Percentiles rank a stretch among this genome's conserved stretches.
phyloP scores from a whole-genome alignment of 2,113 vertebrate genomes.

The Phalacrocorax aristotelis region DNA sequence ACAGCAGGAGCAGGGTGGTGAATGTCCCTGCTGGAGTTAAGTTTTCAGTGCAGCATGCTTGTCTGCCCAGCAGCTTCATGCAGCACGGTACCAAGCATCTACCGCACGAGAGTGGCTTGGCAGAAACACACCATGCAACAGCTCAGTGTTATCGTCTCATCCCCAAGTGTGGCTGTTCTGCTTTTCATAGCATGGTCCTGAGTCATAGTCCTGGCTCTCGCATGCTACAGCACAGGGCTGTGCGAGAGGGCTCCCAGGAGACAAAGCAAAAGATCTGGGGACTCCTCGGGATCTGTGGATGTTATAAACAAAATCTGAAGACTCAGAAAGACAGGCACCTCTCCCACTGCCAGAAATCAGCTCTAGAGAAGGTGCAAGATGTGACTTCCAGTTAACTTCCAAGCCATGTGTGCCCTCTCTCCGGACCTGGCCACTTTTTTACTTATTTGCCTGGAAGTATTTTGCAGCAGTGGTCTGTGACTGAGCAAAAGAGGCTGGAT shows the following conservation, averaged over 20 bases:
- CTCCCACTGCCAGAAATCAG: background rate
- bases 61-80: background rate
- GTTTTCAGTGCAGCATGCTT: background rate
- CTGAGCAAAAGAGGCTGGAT: background rate
- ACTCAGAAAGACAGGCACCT: background rate
- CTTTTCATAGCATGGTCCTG: background rate
- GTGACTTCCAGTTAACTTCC: background rate
- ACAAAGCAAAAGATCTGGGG: background rate
- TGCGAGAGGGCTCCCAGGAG: background rate
- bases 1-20: background rate
- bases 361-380: background rate
- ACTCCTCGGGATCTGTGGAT: background rate
- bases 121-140: background rate
- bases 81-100: background rate
- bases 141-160: background rate
- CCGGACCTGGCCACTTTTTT: background rate
- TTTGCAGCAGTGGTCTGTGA: background rate
- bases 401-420: background rate
- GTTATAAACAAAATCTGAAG: background rate
- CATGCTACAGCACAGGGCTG: too few relatives aligned
- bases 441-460: background rate
- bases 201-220: background rate
- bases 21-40: background rate
- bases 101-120: fast-evolving
- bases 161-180: background rate